Conservation (phyloP, 2,797 vertebrate genomes). For the Prionace glauca region DNA sequence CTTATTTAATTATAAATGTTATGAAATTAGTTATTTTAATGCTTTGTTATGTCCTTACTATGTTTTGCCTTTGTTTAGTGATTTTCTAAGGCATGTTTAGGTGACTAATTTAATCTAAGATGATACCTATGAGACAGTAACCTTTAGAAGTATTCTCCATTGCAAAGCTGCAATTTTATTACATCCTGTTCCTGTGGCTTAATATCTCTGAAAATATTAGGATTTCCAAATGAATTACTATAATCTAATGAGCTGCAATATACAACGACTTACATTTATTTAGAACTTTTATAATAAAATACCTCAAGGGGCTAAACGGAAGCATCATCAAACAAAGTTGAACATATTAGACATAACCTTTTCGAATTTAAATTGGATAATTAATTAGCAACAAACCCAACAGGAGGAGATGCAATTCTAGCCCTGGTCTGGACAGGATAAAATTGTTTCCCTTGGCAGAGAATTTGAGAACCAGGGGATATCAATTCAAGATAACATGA, state of each 20-base stretch:
- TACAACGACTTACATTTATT: not conserved
- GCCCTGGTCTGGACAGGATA: too few species aligned
- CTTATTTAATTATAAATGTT: not conserved
- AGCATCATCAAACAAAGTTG: not conserved
- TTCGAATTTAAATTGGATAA: not conserved
- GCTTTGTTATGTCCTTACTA: not conserved
- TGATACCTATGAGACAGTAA: conserved; percentile 29
- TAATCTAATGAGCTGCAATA: not conserved
- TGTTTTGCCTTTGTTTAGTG: not conserved
- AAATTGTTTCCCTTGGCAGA: too few species aligned
- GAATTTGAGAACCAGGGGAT: too few species aligned
- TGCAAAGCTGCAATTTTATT: conserved; percentile 32
- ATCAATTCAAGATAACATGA: too few species aligned
- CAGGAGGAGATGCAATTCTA: too few species aligned
- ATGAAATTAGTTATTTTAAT: not conserved
- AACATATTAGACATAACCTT: conserved; percentile 19
- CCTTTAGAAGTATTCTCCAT: conserved; percentile 19
- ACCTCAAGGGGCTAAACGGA: too few species aligned
- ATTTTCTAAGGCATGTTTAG: not conserved
- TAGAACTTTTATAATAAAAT: not conserved
- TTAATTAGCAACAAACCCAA: too few species aligned
- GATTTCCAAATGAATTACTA: not conserved
- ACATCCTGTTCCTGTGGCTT: conserved; percentile 32
- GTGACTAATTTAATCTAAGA: not conserved
- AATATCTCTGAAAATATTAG: conserved; percentile 31